phyloP scores from a whole-genome alignment of 2,888 invertebrate species.

The Limnephilus rhombicus region DNA sequence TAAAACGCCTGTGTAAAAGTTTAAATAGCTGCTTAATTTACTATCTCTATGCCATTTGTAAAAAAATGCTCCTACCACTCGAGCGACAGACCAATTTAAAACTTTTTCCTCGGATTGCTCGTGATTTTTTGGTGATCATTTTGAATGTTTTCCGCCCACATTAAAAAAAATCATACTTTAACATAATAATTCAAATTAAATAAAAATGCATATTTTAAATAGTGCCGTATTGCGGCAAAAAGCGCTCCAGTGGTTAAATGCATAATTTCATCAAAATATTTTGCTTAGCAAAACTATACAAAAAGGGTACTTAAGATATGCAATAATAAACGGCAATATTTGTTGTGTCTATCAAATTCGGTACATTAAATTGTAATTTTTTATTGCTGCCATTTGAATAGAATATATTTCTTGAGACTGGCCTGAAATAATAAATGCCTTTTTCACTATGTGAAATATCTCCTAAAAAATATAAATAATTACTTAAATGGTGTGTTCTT shows the following conservation, averaged over 20 bases:
- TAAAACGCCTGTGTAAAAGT: not conserved
- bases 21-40: not conserved
- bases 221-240: too few relatives aligned
- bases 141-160: too few relatives aligned
- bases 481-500: not conserved
- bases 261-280: not conserved
- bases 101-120: too few relatives aligned
- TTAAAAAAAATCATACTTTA: too few relatives aligned
- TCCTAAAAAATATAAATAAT: not conserved
- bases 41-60: not conserved
- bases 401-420: not conserved
- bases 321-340: not conserved
- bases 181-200: too few relatives aligned
- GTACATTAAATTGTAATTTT: not conserved
- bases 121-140: too few relatives aligned
- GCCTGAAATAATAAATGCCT: not conserved
- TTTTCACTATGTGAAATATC: not conserved
- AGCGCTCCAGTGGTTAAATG: too few relatives aligned
- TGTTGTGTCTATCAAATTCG: not conserved
- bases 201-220: too few relatives aligned
- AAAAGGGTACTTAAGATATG: not conserved
- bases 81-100: too few relatives aligned
- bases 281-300: not conserved
- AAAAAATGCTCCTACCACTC: too few relatives aligned
- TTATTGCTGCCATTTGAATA: not conserved